phyloP scores from a whole-genome alignment of 2,797 vertebrate genomes.

The Pyrocephalus nanus region DNA sequence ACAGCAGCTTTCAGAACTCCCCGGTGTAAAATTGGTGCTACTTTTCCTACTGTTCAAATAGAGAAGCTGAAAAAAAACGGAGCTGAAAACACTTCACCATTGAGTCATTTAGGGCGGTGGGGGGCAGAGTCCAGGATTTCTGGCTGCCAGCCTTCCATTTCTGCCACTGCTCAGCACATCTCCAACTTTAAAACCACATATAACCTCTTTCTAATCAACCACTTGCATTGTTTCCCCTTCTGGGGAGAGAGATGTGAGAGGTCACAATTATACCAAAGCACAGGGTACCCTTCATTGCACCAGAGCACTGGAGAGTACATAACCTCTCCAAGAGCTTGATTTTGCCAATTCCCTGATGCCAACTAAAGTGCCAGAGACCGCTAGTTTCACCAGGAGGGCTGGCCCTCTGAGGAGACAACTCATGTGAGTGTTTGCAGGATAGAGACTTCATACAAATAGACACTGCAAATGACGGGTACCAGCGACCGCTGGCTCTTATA shows the following conservation, averaged over 20 bases:
- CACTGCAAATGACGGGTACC: neutral
- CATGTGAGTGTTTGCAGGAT: neutral
- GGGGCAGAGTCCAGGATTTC: neutral
- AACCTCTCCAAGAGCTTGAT: neutral
- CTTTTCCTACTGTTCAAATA: neutral
- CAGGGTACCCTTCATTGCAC: neutral
- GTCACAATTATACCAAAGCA: fast-evolving
- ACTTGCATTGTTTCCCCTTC: neutral
- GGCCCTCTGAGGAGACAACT: neutral
- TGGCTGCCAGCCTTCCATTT: neutral
- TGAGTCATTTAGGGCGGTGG: neutral
- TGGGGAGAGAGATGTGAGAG: neutral
- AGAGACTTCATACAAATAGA: neutral
- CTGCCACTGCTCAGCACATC: neutral
- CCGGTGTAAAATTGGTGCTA: neutral
- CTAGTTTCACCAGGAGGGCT: neutral
- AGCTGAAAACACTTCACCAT: neutral
- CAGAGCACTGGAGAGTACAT: neutral
- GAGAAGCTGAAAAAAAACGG: neutral
- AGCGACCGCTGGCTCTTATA: neutral
- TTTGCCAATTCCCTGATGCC: neutral
- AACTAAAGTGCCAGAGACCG: neutral
- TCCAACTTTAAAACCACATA: neutral
- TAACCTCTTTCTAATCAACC: neutral
- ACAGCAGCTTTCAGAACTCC: neutral